These are phyloP conservation scores for Sinopyrophorus schimmeli DNA, from an alignment of 2,888 invertebrate genomes.

Conservation along the genomic window DNA sequence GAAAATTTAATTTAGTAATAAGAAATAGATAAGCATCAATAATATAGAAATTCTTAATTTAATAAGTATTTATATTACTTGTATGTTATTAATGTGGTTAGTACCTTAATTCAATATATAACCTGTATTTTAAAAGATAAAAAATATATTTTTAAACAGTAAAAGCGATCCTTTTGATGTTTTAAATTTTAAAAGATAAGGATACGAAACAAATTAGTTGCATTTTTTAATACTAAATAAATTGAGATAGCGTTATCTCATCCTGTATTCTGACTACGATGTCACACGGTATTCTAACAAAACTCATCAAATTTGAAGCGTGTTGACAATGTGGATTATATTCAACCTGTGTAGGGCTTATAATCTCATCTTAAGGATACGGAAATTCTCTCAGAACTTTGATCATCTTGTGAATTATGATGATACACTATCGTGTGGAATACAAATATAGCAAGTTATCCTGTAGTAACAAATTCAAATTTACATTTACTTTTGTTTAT, in stretches of 20 bases:
- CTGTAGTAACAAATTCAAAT: conserved; percentile 26
- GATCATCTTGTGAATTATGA: conserved; percentile 56
- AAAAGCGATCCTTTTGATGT: not conserved
- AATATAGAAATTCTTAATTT: too few relatives aligned
- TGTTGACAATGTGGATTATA: conserved; percentile 57
- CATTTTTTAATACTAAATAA: conserved; percentile 31
- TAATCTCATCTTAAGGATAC: conserved; percentile 56
- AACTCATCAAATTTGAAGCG: conserved; percentile 57
- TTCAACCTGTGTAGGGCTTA: conserved; percentile 51
- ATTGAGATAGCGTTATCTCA: conserved; percentile 39
- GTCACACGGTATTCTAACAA: conserved; percentile 52
- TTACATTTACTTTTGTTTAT: too few relatives aligned
- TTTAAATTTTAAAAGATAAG: too few relatives aligned
- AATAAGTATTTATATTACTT: too few relatives aligned
- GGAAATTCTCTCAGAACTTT: conserved; percentile 54
- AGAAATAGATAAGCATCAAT: too few relatives aligned
- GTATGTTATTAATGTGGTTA: too few relatives aligned
- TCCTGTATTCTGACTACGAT: conserved; percentile 49
- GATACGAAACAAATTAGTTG: conserved; percentile 25
- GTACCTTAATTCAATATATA: too few relatives aligned
- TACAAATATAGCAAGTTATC: conserved; percentile 46
- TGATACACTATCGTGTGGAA: conserved; percentile 47
- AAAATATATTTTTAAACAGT: too few relatives aligned
- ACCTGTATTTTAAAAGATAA: too few relatives aligned
- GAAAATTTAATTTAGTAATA: too few relatives aligned